These are phyloP conservation scores for Archips crataeganus DNA, from an alignment of 2,888 invertebrate species.

Conservation along the genomic window DNA sequence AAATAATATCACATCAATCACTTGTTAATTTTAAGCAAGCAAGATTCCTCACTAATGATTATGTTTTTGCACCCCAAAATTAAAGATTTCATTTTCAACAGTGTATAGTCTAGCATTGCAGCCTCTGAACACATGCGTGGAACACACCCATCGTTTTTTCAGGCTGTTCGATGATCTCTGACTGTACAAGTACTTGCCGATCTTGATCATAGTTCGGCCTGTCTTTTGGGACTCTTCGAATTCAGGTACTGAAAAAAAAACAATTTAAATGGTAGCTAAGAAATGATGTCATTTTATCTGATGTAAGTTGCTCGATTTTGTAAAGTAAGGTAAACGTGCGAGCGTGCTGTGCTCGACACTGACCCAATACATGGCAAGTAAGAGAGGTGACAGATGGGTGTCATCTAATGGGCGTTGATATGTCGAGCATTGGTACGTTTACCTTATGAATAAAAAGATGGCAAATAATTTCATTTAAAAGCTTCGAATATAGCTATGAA, in stretches of 20 bases:
- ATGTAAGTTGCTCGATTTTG: too few relatives aligned
- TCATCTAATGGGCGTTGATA: too few relatives aligned
- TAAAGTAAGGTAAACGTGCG: too few relatives aligned
- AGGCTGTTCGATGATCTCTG: conserved; percentile 9
- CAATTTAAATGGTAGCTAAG: not conserved
- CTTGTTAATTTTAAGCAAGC: not conserved
- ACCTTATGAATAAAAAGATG: too few relatives aligned
- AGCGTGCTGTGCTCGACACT: too few relatives aligned
- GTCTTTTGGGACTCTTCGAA: conserved; percentile 33
- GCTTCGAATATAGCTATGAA: too few relatives aligned
- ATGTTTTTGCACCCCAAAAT: conserved; percentile 29
- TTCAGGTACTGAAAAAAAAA: conserved; percentile 12
- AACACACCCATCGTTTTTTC: conserved; percentile 47
- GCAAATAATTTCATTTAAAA: too few relatives aligned
- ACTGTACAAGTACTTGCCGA: conserved; percentile 47
- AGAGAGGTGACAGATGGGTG: too few relatives aligned
- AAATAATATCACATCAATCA: too few relatives aligned
- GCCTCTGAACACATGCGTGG: conserved; percentile 46
- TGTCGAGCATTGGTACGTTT: too few relatives aligned
- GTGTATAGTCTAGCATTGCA: conserved; percentile 49
- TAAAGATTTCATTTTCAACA: conserved; percentile 39
- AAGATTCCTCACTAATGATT: conserved; percentile 29
- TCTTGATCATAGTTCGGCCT: conserved; percentile 49
- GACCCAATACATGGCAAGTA: too few relatives aligned
- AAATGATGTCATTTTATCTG: too few relatives aligned